Percentiles rank a stretch among this genome's conserved stretches.
Evolutionary conservation across 2,113 vertebrate species (phyloP).

Genomic region (Bucco capensis): DNA sequence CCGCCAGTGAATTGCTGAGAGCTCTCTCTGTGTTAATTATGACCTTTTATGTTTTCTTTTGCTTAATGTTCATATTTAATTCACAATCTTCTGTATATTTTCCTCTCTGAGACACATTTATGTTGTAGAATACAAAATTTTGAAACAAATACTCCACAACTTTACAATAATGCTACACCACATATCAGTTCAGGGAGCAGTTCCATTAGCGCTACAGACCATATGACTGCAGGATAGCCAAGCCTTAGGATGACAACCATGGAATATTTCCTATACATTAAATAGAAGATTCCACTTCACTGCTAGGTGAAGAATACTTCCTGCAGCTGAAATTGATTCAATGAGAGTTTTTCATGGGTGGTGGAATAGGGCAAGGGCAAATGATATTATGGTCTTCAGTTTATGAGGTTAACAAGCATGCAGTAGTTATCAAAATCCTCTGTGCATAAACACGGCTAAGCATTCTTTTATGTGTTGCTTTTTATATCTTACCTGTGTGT

Average conservation of each 20-base stretch:
- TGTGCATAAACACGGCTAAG: background rate
- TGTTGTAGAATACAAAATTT: background rate
- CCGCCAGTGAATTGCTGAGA: background rate
- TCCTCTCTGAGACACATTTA: background rate
- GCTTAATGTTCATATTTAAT: background rate
- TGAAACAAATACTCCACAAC: background rate
- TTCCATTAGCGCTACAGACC: background rate
- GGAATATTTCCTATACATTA: background rate
- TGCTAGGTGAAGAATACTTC: background rate
- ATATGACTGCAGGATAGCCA: background rate
- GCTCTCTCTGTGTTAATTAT: background rate
- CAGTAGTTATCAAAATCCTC: background rate
- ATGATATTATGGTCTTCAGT: background rate
- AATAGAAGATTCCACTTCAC: background rate
- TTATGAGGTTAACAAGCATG: background rate
- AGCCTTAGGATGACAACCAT: background rate
- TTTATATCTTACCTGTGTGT: background rate
- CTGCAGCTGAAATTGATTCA: background rate
- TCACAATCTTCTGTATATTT: background rate
- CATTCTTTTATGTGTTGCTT: background rate
- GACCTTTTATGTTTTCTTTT: background rate
- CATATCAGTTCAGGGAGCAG: background rate
- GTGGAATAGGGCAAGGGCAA: background rate
- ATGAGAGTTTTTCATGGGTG: background rate
- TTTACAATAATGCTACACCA: background rate